Conservation (phyloP, 2,797 vertebrate genomes). For the Epinephelus awoara region DNA sequence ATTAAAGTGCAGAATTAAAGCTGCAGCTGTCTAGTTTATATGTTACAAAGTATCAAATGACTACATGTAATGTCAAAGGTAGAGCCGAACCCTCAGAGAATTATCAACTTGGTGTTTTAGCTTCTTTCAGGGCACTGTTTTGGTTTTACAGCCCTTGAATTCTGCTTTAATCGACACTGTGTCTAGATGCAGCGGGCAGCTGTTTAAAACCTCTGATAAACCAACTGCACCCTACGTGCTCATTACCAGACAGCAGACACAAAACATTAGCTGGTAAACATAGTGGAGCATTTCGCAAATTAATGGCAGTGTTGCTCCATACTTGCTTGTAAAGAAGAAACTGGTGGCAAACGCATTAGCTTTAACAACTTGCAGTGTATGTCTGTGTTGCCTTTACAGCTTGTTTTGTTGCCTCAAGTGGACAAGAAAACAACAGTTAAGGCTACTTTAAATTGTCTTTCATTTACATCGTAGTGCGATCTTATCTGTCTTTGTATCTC, state of each 20-base stretch:
- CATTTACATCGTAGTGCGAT: background rate
- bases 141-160: too few relatives aligned
- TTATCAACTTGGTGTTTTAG: background rate
- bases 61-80: background rate
- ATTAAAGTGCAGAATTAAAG: background rate
- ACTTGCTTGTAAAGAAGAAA: background rate
- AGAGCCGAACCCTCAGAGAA: too few relatives aligned
- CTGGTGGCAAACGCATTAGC: background rate
- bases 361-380: background rate
- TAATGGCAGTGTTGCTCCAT: background rate
- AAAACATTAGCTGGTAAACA: background rate
- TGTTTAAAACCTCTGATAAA: too few relatives aligned
- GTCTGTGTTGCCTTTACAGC: background rate
- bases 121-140: background rate
- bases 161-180: background rate
- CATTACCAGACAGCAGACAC: background rate
- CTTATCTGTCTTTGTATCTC: background rate
- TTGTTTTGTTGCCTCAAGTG: background rate
- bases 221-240: too few relatives aligned
- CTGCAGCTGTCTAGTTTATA: constrained; percentile 5
- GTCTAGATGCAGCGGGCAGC: too few relatives aligned
- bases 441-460: background rate
- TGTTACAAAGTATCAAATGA: background rate
- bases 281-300: background rate
- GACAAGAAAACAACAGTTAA: background rate